A percentile compares a stretch with the other conserved stretches of the same genome.
Conservation (phyloP, 2,888 invertebrate genomes). For the Camptogramma bilineatum region DNA sequence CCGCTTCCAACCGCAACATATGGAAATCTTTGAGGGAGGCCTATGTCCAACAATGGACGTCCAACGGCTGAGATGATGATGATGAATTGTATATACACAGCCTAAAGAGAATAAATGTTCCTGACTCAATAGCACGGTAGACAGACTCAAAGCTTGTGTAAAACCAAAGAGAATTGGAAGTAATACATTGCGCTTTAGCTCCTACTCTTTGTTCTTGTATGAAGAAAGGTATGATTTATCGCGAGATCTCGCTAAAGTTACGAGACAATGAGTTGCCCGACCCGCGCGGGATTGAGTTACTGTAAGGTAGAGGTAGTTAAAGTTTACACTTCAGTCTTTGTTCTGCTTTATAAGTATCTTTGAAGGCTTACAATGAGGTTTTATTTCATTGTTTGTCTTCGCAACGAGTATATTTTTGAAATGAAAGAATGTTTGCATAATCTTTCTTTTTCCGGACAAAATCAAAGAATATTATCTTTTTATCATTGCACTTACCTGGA, state of each 20-base stretch:
- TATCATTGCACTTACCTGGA: too few species aligned
- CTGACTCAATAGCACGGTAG: too few species aligned
- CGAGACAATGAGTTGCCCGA: constrained; percentile 37
- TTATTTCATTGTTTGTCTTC: background rate
- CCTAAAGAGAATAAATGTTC: too few species aligned
- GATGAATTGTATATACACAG: too few species aligned
- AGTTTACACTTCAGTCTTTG: background rate
- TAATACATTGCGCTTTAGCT: constrained; percentile 13
- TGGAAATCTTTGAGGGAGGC: too few species aligned
- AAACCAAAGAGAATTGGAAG: constrained; percentile 13
- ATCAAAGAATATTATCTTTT: too few species aligned
- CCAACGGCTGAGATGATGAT: too few species aligned
- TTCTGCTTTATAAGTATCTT: background rate
- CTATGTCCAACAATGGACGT: too few species aligned
- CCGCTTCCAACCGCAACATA: too few species aligned
- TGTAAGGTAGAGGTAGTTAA: background rate
- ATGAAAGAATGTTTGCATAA: too few species aligned
- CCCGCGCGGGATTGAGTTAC: constrained; percentile 12
- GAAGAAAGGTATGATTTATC: constrained; percentile 47
- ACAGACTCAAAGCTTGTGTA: background rate
- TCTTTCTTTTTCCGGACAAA: background rate
- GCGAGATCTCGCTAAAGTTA: constrained; percentile 40
- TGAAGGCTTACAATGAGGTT: background rate
- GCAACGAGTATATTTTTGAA: background rate
- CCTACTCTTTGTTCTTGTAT: constrained; percentile 27